Conservation (phyloP, 2,797 vertebrate species). For the Dendrocincla fuliginosa region DNA sequence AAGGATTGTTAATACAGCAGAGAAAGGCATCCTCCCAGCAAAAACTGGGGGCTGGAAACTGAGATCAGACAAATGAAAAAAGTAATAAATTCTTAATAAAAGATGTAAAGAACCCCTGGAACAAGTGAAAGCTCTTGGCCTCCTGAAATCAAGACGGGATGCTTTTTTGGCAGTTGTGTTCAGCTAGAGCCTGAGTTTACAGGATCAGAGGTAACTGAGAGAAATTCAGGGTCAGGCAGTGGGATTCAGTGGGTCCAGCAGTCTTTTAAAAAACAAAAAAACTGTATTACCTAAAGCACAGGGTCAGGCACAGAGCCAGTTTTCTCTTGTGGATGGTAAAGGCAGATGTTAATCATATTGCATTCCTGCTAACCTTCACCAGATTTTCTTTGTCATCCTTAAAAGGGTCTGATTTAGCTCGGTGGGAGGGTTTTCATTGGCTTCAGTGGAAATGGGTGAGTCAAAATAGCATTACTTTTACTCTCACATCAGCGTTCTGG, state of each 20-base stretch:
- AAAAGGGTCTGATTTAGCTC: slow-evolving; percentile 48
- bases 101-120: neutral
- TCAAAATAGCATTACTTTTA: slow-evolving; percentile 2
- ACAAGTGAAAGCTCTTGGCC: neutral
- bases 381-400: slow-evolving; percentile 55
- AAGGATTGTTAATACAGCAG: neutral
- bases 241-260: neutral
- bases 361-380: slow-evolving; percentile 33
- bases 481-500: neutral
- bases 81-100: neutral
- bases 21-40: neutral
- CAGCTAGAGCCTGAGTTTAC: neutral
- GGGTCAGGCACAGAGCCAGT: neutral
- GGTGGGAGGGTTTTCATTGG: slow-evolving; percentile 18
- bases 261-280: neutral
- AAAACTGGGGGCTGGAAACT: neutral
- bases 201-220: neutral
- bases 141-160: neutral
- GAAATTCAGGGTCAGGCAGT: neutral
- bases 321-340: neutral
- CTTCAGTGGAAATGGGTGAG: slow-evolving; percentile 4
- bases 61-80: neutral
- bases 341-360: slow-evolving; percentile 37
- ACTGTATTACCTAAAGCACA: neutral
- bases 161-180: neutral